phyloP scores from a whole-genome alignment of 2,888 invertebrate species.

The Zygaena filipendulae region DNA sequence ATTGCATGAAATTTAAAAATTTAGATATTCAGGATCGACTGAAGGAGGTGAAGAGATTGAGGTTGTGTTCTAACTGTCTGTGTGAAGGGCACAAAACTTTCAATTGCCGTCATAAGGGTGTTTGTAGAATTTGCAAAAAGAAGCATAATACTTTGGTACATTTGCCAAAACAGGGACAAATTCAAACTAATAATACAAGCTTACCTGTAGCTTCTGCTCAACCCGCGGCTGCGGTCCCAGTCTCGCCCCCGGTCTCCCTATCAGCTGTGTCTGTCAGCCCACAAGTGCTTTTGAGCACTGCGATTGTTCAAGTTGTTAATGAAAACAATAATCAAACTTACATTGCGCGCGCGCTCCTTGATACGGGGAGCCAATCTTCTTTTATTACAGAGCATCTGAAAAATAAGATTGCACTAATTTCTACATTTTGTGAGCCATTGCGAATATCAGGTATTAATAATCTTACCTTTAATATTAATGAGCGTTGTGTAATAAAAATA shows the following conservation, averaged over 20 bases:
- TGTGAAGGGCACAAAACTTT: constrained; percentile 3
- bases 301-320: constrained; percentile 2
- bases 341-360: background rate
- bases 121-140: constrained; percentile 2
- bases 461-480: constrained; percentile 1
- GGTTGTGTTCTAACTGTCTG: constrained; percentile 12
- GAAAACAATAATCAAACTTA: constrained; percentile 1
- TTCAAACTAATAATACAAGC: constrained; percentile 1
- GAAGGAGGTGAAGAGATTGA: constrained; percentile 4
- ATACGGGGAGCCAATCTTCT: constrained; percentile 3
- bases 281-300: constrained; percentile 1
- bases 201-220: background rate
- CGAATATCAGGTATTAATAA: background rate
- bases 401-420: background rate
- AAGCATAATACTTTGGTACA: constrained; percentile 4
- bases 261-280: background rate
- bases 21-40: too few relatives aligned
- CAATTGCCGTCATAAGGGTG: constrained; percentile 1
- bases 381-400: constrained; percentile 1
- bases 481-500: constrained; percentile 2
- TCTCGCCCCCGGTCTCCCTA: background rate
- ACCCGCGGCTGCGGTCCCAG: background rate
- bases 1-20: too few relatives aligned
- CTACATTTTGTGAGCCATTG: background rate
- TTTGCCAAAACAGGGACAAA: too few relatives aligned